A percentile compares a stretch with the other conserved stretches of the same genome.
Conservation (phyloP, 2,113 vertebrate species). For the Odocoileus virginianus region DNA sequence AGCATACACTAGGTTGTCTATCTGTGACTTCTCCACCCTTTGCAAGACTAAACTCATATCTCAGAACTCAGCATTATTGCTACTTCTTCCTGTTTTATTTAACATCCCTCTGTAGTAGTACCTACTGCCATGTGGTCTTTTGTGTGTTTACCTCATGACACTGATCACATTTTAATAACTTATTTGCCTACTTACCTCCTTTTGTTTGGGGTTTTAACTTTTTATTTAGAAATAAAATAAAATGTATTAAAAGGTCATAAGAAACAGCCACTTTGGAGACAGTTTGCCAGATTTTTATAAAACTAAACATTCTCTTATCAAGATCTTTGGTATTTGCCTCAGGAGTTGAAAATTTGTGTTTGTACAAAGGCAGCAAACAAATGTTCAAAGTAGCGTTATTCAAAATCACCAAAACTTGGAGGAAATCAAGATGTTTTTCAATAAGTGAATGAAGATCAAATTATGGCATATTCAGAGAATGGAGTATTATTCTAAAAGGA, state of each 20-base stretch:
- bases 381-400: neutral
- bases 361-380: neutral
- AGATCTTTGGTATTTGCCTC: neutral
- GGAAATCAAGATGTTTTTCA: neutral
- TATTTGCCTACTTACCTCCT: neutral
- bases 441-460: neutral
- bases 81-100: neutral
- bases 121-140: too few species aligned
- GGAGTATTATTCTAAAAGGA: neutral
- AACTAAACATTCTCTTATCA: neutral
- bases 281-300: neutral
- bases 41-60: neutral
- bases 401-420: neutral
- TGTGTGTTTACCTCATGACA: neutral
- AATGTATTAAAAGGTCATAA: neutral
- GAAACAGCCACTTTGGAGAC: neutral
- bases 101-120: too few species aligned
- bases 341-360: neutral
- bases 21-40: neutral
- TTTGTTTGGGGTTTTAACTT: neutral
- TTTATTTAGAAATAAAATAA: neutral
- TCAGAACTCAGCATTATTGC: neutral
- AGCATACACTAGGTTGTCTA: rapidly evolving
- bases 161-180: neutral
- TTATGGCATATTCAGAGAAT: neutral